phyloP scores from a whole-genome alignment of 23 tunicate species.

The Diplosoma virens region DNA sequence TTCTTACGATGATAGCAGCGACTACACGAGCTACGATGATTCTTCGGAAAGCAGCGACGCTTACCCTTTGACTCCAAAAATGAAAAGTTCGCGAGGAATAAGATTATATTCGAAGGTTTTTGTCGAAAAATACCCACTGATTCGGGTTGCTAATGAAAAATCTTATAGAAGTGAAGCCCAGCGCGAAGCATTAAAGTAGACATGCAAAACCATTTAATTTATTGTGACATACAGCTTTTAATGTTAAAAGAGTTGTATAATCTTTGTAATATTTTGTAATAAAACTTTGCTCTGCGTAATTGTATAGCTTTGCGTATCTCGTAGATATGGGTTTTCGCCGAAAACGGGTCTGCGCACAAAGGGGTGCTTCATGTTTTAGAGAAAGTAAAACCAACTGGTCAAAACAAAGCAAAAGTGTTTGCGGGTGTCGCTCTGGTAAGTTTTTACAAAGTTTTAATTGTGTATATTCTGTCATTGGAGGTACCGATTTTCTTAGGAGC shows the following conservation, averaged over 20 bases:
- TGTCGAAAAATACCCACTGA: too few relatives aligned
- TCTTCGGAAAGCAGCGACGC: background rate
- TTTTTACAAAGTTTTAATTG: too few relatives aligned
- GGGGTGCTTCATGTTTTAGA: background rate
- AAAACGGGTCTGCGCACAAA: background rate
- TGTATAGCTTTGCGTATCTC: background rate
- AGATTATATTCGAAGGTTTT: background rate
- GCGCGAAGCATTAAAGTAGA: too few relatives aligned
- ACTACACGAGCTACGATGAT: background rate
- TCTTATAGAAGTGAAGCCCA: too few relatives aligned
- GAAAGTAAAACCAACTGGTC: background rate
- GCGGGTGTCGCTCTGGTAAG: constrained; percentile 6
- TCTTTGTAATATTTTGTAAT: background rate
- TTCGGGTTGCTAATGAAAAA: too few relatives aligned
- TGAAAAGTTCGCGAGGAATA: background rate
- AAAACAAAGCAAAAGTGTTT: background rate
- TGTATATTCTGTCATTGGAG: background rate
- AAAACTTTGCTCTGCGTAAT: background rate
- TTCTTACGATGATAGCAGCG: background rate
- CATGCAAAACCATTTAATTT: too few relatives aligned
- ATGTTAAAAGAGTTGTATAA: too few relatives aligned
- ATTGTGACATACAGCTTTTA: too few relatives aligned
- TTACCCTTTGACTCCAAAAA: background rate
- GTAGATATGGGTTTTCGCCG: too few relatives aligned
- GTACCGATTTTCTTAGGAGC: constrained; percentile 11